Evolutionary conservation across 1,140 invertebrate species (phyloP).

Genomic region (Zeugodacus cucurbitae): DNA sequence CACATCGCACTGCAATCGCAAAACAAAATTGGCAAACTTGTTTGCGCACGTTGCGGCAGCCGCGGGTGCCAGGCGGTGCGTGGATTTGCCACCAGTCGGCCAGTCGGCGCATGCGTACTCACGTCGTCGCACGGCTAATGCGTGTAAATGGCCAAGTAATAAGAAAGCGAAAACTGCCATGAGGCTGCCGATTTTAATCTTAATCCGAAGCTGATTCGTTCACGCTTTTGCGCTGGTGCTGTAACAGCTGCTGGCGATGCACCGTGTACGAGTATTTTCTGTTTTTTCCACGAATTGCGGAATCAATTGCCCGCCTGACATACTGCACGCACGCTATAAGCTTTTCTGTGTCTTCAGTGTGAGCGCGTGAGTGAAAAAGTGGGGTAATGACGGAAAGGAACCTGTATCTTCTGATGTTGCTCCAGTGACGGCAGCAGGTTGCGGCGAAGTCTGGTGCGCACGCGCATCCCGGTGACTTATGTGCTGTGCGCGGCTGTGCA

Average conservation of each 20-base stretch:
- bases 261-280: neutral
- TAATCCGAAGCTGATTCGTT: slow-evolving; percentile 36
- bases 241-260: slow-evolving; percentile 26
- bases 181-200: slow-evolving; percentile 18
- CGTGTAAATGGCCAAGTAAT: slow-evolving; percentile 27
- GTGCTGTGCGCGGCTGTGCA: neutral
- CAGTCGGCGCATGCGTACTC: neutral
- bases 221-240: slow-evolving; percentile 2
- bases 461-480: slow-evolving; percentile 10
- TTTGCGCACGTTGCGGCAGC: neutral
- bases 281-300: slow-evolving; percentile 20
- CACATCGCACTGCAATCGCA: no score
- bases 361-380: neutral
- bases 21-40: neutral
- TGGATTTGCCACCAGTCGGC: no score
- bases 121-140: neutral
- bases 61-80: neutral
- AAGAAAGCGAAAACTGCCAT: slow-evolving; percentile 17
- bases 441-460: neutral
- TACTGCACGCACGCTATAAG: neutral
- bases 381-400: neutral
- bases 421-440: neutral
- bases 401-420: neutral
- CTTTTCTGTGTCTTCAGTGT: neutral
- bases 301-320: slow-evolving; percentile 29